These are phyloP conservation scores for Mixornis gularis DNA, from an alignment of 2,113 vertebrate species.

Conservation along the genomic window DNA sequence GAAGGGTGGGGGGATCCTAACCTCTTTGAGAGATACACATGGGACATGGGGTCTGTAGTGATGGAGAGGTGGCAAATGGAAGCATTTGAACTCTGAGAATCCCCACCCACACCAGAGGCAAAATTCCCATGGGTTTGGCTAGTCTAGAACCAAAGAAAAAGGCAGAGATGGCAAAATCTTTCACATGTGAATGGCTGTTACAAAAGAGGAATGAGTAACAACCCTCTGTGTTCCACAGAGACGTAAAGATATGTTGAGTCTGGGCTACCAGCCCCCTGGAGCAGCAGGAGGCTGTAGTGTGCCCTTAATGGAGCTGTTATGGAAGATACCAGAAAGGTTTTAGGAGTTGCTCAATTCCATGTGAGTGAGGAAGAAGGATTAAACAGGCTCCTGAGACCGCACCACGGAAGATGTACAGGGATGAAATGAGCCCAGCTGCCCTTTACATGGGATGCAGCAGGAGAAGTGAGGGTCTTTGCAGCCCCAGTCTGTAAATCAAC, in stretches of 20 bases:
- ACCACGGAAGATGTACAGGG: background rate
- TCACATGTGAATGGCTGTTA: background rate
- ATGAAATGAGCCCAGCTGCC: background rate
- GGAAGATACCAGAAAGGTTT: background rate
- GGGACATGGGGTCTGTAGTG: background rate
- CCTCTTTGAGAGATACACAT: accelerated
- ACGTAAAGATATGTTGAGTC: background rate
- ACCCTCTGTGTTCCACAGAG: background rate
- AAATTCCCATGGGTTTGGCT: background rate
- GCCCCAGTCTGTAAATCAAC: background rate
- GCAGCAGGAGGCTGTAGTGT: background rate
- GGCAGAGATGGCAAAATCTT: background rate
- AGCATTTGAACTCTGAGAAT: background rate
- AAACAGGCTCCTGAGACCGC: background rate
- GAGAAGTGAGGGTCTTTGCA: background rate
- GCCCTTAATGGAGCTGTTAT: background rate
- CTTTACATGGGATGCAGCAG: background rate
- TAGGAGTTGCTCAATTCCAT: background rate
- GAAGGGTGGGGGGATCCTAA: background rate
- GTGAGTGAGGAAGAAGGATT: background rate
- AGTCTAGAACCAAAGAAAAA: background rate
- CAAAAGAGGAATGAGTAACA: background rate
- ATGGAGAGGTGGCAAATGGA: background rate
- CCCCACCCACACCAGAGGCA: background rate
- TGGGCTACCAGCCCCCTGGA: background rate